Conservation (phyloP, 2,888 invertebrate species). For the Apoderus coryli region DNA sequence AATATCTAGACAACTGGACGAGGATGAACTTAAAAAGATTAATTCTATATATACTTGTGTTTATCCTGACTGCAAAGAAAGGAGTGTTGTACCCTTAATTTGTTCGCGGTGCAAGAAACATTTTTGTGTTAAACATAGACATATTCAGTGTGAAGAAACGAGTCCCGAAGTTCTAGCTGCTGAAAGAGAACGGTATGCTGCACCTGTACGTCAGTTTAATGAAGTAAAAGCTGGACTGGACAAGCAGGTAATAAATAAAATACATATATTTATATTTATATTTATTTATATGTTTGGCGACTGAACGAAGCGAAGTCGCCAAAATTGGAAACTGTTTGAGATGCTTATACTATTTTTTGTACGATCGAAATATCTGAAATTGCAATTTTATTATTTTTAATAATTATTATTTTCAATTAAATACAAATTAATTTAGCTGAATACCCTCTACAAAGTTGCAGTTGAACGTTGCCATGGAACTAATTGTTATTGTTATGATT, state of each 20-base stretch:
- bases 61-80: slow-evolving; percentile 40
- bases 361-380: no score
- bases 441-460: no score
- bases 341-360: no score
- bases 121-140: slow-evolving; percentile 55
- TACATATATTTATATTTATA: neutral
- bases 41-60: slow-evolving; percentile 39
- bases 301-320: no score
- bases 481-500: no score
- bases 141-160: slow-evolving; percentile 24
- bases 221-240: slow-evolving; percentile 49
- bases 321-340: no score
- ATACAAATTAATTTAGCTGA: no score
- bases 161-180: slow-evolving; percentile 39
- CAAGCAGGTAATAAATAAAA: slow-evolving; percentile 35
- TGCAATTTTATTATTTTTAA: no score
- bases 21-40: slow-evolving; percentile 20
- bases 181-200: slow-evolving; percentile 42
- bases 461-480: no score
- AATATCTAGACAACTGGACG: slow-evolving; percentile 19
- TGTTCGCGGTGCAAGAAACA: slow-evolving; percentile 52
- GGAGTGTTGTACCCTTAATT: slow-evolving; percentile 46
- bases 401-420: no score
- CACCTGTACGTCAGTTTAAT: slow-evolving; percentile 44
- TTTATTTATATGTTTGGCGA: slow-evolving; percentile 1